Evolutionary conservation across 2,888 invertebrate species (phyloP).

Genomic region (Conops quadrifasciatus): DNA sequence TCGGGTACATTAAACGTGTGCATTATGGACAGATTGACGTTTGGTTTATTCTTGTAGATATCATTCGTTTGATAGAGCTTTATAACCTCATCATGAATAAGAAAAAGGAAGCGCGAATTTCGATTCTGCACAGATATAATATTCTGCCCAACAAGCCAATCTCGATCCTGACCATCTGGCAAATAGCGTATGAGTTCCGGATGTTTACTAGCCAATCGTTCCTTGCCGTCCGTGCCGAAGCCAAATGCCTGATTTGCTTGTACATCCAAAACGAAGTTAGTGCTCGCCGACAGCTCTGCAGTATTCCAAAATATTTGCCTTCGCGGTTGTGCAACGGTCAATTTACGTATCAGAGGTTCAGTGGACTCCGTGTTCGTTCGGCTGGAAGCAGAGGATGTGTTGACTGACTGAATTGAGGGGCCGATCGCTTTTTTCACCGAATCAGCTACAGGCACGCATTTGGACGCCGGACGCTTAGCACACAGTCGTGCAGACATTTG

Average conservation of each 20-base stretch:
- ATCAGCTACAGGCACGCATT: constrained; percentile 43
- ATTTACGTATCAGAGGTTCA: constrained; percentile 27
- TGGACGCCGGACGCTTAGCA: constrained; percentile 54
- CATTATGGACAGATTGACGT: constrained; percentile 60
- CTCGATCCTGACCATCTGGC: constrained; percentile 73
- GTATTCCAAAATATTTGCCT: constrained; percentile 70
- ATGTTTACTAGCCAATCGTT: constrained; percentile 72
- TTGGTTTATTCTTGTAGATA: constrained; percentile 66
- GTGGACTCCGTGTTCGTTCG: neutral
- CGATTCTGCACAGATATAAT: constrained; percentile 71
- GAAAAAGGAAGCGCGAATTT: constrained; percentile 70
- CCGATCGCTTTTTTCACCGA: constrained; percentile 34
- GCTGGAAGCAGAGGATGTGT: neutral
- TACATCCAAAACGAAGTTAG: constrained; percentile 71
- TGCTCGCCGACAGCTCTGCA: constrained; percentile 68
- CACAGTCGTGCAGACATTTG: constrained; percentile 44
- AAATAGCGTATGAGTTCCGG: constrained; percentile 73
- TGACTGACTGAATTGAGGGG: neutral
- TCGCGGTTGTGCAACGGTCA: constrained; percentile 45
- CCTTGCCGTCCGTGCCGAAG: constrained; percentile 66
- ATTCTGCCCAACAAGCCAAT: constrained; percentile 71
- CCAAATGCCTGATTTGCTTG: constrained; percentile 64
- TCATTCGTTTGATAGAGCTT: constrained; percentile 69
- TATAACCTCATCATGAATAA: constrained; percentile 71
- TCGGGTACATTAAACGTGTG: constrained; percentile 69